Evolutionary conservation across 2,888 invertebrate genomes (phyloP).

Genomic region (Alsophila aescularia): DNA sequence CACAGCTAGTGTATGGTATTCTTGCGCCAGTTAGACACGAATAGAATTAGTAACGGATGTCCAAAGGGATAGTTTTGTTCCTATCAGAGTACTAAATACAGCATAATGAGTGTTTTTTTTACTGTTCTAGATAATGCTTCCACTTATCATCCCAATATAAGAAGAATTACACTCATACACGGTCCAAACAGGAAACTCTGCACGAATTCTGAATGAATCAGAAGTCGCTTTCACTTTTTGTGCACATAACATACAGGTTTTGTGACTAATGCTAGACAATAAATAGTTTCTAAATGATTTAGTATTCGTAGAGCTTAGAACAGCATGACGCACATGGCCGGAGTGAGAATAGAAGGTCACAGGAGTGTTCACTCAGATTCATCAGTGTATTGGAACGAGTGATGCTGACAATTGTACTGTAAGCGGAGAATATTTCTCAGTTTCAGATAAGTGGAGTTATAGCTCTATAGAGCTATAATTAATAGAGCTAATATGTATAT

Average conservation of each 20-base stretch:
- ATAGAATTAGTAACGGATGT: too few species aligned
- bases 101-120: neutral
- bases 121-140: neutral
- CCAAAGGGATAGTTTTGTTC: too few species aligned
- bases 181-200: constrained; percentile 20
- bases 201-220: constrained; percentile 25
- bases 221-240: constrained; percentile 23
- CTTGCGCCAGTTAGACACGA: too few species aligned
- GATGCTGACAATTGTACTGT: constrained; percentile 16
- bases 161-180: constrained; percentile 11
- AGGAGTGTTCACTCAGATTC: constrained; percentile 22
- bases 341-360: constrained; percentile 33
- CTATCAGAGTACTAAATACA: too few species aligned
- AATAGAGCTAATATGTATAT: neutral
- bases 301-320: neutral
- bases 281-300: neutral
- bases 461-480: neutral
- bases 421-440: constrained; percentile 5
- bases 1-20: too few species aligned
- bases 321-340: constrained; percentile 10
- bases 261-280: constrained; percentile 2
- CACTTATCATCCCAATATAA: constrained; percentile 5
- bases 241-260: constrained; percentile 9
- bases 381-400: constrained; percentile 1
- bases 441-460: neutral